Evolutionary conservation across 2,888 invertebrate genomes (phyloP), one percentile per base, ranked within the genome.

Genomic region (Nomada flava): DNA sequence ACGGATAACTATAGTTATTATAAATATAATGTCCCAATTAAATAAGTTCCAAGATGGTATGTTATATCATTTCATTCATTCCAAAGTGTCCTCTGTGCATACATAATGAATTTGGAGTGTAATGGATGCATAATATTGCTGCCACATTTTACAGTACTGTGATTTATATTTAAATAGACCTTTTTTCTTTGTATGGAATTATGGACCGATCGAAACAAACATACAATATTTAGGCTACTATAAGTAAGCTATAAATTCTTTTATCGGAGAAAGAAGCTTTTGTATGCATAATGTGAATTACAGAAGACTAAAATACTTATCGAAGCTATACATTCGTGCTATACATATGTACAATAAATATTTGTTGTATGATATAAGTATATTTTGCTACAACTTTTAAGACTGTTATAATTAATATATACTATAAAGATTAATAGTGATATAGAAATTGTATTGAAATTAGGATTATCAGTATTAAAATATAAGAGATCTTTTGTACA

Each of bases 1-100:
- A 92, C 72, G 86, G 83, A 70, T 84, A 88, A 82, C n/a, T 68
- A 57, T 68, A 0, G 60, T 71, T 50, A 2, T 47, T 71, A 69
- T 59, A 59, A 59, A 67, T 26, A 26, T 26, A 29, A 47, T 23
- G 18, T 18, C 23, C 15, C 10, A 55, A 29, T 36, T 5, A 23
- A 57, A 50, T 23, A 36, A 44, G 36, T 26, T 63, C 36, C 36
- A 7, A 36, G 36, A 36, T 36, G 7, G 36, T 36, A 36, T 36
- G 7, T 36, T 36, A 36, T 36, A 44, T 20, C 42, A 26, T n/a
- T 23, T 13, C 7, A 62, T 62, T 26, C 69, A 53, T 36, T 10
- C 18, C 10, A 36, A 70, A 47, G 23, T 68, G 15, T 65, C 5
- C 57, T 63, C 68, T 23, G 55, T 23, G n/a, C 50, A 62, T 67